These are phyloP conservation scores for Portevinia maculata DNA, from an alignment of 2,888 invertebrate species.

Conservation along the genomic window DNA sequence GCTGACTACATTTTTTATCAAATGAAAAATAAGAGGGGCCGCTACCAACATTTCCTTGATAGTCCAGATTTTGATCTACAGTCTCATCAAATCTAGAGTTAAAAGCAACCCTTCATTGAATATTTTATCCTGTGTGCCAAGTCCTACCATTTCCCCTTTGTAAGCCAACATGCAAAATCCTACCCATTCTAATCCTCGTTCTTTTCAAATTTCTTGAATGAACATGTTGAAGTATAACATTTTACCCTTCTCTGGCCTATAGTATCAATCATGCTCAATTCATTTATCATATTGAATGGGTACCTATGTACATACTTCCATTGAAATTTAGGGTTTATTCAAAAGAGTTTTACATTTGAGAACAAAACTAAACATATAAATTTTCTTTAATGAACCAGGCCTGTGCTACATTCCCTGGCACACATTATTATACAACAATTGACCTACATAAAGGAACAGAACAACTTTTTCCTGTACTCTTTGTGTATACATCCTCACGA, in stretches of 20 bases:
- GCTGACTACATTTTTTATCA: too few species aligned
- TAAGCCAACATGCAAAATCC: too few species aligned
- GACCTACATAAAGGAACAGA: slow-evolving; percentile 45
- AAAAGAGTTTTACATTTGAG: background rate
- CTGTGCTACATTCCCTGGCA: slow-evolving; percentile 1
- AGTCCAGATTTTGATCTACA: too few species aligned
- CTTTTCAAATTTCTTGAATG: too few species aligned
- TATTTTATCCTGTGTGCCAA: too few species aligned
- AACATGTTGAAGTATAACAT: too few species aligned
- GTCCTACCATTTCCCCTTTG: too few species aligned
- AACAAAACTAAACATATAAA: slow-evolving; percentile 6
- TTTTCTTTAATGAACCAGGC: slow-evolving; percentile 7
- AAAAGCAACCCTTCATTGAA: too few species aligned
- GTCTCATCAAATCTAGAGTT: too few species aligned
- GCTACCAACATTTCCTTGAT: too few species aligned
- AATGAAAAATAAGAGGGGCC: too few species aligned
- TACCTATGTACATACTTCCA: background rate
- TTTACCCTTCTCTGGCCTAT: background rate
- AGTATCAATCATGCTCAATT: background rate
- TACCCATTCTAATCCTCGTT: too few species aligned
- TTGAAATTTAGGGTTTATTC: background rate
- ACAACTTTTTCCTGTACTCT: slow-evolving; percentile 4
- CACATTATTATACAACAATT: slow-evolving; percentile 26
- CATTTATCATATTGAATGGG: background rate
- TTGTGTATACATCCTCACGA: slow-evolving; percentile 38